A percentile compares a stretch with the other conserved stretches of the same genome.
phyloP scores from a whole-genome alignment of 1,140 invertebrate genomes.

The Brachionus sp. region DNA sequence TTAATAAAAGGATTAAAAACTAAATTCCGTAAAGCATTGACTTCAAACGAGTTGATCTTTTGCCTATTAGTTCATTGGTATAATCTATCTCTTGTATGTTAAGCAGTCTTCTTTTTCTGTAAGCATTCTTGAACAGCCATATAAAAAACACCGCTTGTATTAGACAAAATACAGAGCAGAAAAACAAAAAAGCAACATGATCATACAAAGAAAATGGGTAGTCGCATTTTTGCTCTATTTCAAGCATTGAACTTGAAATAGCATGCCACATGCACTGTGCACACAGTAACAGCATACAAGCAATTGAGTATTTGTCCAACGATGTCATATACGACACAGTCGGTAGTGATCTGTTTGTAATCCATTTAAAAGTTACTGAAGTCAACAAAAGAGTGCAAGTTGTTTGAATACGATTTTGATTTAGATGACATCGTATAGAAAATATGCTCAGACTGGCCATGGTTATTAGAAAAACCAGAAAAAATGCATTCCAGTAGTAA shows the following conservation, averaged over 20 bases:
- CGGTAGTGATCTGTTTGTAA: slow-evolving; percentile 54
- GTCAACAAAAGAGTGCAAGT: slow-evolving; percentile 51
- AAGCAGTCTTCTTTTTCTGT: not conserved
- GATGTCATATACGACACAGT: slow-evolving; percentile 56
- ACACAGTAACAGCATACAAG: not conserved
- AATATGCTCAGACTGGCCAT: slow-evolving; percentile 12
- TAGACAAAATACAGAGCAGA: not conserved
- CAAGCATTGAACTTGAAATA: not conserved
- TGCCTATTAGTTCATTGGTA: slow-evolving; percentile 9
- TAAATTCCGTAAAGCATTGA: slow-evolving; percentile 32
- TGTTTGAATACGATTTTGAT: slow-evolving; percentile 49
- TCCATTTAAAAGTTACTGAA: slow-evolving; percentile 55
- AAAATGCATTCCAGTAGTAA: slow-evolving; percentile 43
- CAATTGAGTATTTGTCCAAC: slow-evolving; percentile 50
- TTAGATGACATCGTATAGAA: slow-evolving; percentile 45
- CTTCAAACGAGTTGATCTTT: slow-evolving; percentile 12
- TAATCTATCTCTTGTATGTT: slow-evolving; percentile 7
- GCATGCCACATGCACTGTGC: slow-evolving; percentile 15
- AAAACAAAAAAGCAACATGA: not conserved
- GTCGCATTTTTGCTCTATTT: slow-evolving; percentile 32
- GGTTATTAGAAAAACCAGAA: slow-evolving; percentile 20
- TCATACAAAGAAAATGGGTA: slow-evolving; percentile 29
- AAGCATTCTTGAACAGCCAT: slow-evolving; percentile 11
- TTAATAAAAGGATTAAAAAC: too few species aligned
- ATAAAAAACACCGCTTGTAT: slow-evolving; percentile 3